Evolutionary conservation across 1,140 invertebrate species (phyloP), one percentile per base, ranked within the genome.

Genomic region (Drosophila pseudoananassae): DNA sequence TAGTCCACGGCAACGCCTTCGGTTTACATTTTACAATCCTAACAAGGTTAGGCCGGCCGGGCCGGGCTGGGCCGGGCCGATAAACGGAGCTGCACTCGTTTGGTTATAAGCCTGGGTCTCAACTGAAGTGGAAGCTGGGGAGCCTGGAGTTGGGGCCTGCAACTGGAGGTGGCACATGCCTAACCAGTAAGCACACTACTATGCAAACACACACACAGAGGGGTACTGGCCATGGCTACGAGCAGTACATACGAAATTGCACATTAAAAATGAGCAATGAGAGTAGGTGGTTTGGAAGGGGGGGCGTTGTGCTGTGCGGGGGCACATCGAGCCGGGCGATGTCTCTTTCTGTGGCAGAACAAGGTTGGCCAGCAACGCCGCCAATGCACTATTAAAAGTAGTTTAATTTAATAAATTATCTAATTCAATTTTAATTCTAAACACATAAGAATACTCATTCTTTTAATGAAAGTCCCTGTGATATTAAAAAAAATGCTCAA

Each of bases 11-110:
- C 78, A 88, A 87, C 83, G 83, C 83, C 83, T 87, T 87, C 78
- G 83, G 82, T 85, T 85, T 82, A 85, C 78, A 87, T 87, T 87
- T 87, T 87, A 78, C 83, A 88, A 88, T 88, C 83, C 83, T 87
- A 87, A 87, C 83, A 87, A 87, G 83, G 83, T 87, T 87, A 78
- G 71, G 68, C 77, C 68, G 78, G 40, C 77, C 25, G 25, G 23
- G 23, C 23, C 23, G 23, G 23, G 23, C 23, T n/a, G n/a, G n/a
- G n/a, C n/a, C 23, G 23, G 25, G 25, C 25, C 73, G 83, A 87
- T 87, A 87, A 87, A 87, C 64, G 71, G 56, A 56, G 79, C 70
- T 75, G 45, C 76, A 66, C 63, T 66, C 63, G 58, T 63, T 66
- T 66, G 63, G 57, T 29, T 61, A 65, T 63, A 63, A 61, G 61